A percentile compares a stretch with the other conserved stretches of the same genome.
phyloP scores from a whole-genome alignment of 2,797 vertebrate species.

The Channallabes apus region DNA sequence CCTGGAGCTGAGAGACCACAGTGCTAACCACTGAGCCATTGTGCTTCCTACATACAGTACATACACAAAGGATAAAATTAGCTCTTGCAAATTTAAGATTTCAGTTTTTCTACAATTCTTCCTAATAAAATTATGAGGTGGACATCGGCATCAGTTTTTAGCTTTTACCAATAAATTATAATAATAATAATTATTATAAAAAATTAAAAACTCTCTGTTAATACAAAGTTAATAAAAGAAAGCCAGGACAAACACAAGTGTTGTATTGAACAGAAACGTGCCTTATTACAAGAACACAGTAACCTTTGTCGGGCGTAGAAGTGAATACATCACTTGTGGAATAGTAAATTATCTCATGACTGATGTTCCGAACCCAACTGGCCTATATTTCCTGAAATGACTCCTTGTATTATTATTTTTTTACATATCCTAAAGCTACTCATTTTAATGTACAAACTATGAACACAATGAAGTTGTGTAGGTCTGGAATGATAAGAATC shows the following conservation, averaged over 20 bases:
- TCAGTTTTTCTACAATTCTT: neutral
- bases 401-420: no score
- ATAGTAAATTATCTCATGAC: neutral
- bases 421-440: neutral
- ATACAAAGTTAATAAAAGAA: neutral
- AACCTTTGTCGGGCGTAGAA: neutral
- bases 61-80: no score
- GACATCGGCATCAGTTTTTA: neutral
- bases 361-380: neutral
- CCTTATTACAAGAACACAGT: conserved; percentile 2
- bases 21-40: no score
- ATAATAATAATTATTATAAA: no score
- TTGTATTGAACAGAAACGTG: neutral
- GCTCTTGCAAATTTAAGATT: neutral
- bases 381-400: no score
- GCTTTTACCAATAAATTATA: neutral
- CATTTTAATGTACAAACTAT: neutral
- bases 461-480: neutral
- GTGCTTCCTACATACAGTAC: no score
- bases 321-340: neutral
- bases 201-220: neutral
- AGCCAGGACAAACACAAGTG: neutral
- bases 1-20: no score
- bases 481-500: neutral
- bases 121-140: neutral